These are phyloP conservation scores for Pseudeuparius sepicola DNA, from an alignment of 2,888 invertebrate genomes.

Conservation along the genomic window DNA sequence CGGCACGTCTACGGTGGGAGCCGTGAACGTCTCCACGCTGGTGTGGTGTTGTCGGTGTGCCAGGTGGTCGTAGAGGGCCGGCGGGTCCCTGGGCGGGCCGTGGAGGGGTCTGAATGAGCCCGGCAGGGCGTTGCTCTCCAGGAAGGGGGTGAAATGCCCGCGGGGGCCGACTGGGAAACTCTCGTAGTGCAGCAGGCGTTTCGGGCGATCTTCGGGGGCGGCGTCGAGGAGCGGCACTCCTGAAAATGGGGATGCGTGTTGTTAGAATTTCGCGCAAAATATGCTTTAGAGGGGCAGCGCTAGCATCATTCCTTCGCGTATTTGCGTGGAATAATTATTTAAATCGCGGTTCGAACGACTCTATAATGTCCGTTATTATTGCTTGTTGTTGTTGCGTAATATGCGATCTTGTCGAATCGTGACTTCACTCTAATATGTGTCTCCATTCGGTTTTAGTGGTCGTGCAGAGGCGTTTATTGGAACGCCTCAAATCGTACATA, in stretches of 20 bases:
- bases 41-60: slow-evolving; percentile 25
- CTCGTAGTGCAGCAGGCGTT: slow-evolving; percentile 73
- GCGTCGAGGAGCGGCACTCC: slow-evolving; percentile 11
- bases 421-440: no score
- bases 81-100: background rate
- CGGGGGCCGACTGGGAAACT: slow-evolving; percentile 61
- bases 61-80: background rate
- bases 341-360: no score
- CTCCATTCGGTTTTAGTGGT: no score
- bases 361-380: no score
- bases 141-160: slow-evolving; percentile 42
- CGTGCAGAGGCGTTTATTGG: no score
- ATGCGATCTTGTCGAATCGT: no score
- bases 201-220: slow-evolving; percentile 49
- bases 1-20: slow-evolving; percentile 36
- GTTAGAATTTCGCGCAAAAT: no score
- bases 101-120: slow-evolving; percentile 44
- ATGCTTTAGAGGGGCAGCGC: no score
- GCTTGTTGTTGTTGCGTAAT: slow-evolving; percentile 15
- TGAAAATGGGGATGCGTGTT: no score
- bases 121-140: slow-evolving; percentile 44
- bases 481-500: no score
- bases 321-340: no score
- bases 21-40: slow-evolving; percentile 34
- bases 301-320: no score